Evolutionary conservation across 2,113 vertebrate species (phyloP).

Genomic region (Sceloporus undulatus): DNA sequence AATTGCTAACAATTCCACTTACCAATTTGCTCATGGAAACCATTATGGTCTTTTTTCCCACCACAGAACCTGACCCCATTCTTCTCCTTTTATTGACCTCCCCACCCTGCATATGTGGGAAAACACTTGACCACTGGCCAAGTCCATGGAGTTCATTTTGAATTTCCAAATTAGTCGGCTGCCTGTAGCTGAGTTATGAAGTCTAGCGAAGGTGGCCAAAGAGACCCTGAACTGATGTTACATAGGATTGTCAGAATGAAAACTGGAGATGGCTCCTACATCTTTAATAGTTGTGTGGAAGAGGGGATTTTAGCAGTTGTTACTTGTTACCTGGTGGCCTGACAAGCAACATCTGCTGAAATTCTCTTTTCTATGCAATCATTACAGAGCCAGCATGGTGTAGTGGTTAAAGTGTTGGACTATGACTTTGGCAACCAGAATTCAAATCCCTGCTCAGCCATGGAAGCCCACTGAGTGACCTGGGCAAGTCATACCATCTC

Average conservation of each 20-base stretch:
- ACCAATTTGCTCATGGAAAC: conserved; percentile 25
- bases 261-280: too few relatives aligned
- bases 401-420: too few relatives aligned
- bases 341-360: too few relatives aligned
- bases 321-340: too few relatives aligned
- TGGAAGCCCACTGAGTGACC: too few relatives aligned
- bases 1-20: fast-evolving
- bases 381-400: too few relatives aligned
- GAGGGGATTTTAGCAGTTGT: too few relatives aligned
- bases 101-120: conserved; percentile 42
- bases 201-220: conserved; percentile 39
- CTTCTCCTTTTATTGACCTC: conserved; percentile 43
- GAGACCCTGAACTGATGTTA: conserved; percentile 28
- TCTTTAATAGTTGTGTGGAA: too few relatives aligned
- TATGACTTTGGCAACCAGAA: too few relatives aligned
- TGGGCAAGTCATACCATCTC: too few relatives aligned
- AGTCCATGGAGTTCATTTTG: conserved; percentile 58
- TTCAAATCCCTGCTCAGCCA: too few relatives aligned
- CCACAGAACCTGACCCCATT: conserved; percentile 34
- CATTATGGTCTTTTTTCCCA: conserved; percentile 41
- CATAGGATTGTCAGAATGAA: background rate
- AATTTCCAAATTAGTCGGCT: background rate
- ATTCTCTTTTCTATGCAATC: too few relatives aligned
- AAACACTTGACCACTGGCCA: conserved; percentile 48
- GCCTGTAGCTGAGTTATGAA: conserved; percentile 53